Percentiles rank a stretch among this genome's conserved stretches.
These are phyloP conservation scores for Podarcis raffonei DNA, from an alignment of 2,113 vertebrate genomes.

Conservation along the genomic window DNA sequence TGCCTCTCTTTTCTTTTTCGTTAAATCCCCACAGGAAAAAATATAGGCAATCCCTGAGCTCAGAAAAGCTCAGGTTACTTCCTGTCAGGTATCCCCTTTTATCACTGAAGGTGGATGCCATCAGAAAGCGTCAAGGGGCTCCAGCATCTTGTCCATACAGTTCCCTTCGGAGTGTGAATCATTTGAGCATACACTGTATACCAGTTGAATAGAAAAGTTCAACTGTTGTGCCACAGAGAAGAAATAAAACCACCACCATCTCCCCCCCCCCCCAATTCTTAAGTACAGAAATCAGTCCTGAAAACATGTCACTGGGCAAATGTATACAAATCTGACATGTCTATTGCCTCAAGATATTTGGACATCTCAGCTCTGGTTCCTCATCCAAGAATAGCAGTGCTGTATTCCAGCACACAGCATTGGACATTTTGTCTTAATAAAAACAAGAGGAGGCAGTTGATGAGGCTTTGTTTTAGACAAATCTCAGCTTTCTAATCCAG, in stretches of 20 bases:
- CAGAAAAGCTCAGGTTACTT: not conserved
- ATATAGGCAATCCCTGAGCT: not conserved
- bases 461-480: not conserved
- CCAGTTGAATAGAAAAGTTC: not conserved
- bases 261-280: not conserved
- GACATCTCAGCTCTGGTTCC: not conserved
- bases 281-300: not conserved
- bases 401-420: not conserved
- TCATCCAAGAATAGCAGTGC: not conserved
- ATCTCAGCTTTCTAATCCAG: not conserved
- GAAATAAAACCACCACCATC: constrained; percentile 1
- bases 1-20: not conserved
- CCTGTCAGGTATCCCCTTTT: not conserved
- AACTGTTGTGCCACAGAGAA: not conserved
- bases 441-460: not conserved
- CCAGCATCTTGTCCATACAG: not conserved
- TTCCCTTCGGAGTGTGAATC: not conserved
- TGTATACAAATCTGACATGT: constrained; percentile 20
- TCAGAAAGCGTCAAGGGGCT: not conserved
- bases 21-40: not conserved
- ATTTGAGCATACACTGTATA: not conserved
- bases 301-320: not conserved
- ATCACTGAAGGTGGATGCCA: not conserved
- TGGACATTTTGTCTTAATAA: not conserved
- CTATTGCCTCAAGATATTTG: constrained; percentile 1